These are phyloP conservation scores for Mythimna pallens DNA, from an alignment of 2,888 invertebrate genomes.

Conservation along the genomic window DNA sequence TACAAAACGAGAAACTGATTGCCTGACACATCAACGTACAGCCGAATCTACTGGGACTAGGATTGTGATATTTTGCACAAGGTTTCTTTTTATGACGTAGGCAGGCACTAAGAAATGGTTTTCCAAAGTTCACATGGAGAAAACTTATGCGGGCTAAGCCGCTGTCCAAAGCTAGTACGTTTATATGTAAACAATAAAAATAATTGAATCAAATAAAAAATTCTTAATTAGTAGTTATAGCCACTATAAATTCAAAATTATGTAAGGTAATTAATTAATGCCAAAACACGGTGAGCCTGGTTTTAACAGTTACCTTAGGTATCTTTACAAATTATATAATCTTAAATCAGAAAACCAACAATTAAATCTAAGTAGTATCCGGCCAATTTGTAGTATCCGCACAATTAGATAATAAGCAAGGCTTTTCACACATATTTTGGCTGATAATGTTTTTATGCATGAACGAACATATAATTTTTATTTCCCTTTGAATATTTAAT, in stretches of 20 bases:
- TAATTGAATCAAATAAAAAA: not conserved
- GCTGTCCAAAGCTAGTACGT: no score
- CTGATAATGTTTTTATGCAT: conserved; percentile 23
- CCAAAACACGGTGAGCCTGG: not conserved
- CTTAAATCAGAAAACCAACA: conserved; percentile 8
- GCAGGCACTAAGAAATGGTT: no score
- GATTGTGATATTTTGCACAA: no score
- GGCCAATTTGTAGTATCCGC: conserved; percentile 24
- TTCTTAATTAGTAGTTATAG: not conserved
- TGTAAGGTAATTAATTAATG: not conserved
- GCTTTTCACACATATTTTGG: not conserved
- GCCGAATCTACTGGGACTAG: no score
- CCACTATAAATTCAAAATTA: not conserved
- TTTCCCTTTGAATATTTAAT: conserved; percentile 10
- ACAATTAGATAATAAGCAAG: conserved; percentile 2
- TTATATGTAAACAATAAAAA: no score
- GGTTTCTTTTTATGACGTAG: no score
- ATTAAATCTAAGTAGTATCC: conserved; percentile 7
- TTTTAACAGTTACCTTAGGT: not conserved
- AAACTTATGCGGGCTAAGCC: no score
- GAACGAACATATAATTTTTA: not conserved
- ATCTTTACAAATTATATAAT: not conserved
- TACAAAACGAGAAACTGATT: no score
- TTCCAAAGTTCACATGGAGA: no score
- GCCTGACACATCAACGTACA: no score